A percentile compares a stretch with the other conserved stretches of the same genome.
Conservation (phyloP, 2,113 vertebrate genomes). For the Budorcas taxicolor region DNA sequence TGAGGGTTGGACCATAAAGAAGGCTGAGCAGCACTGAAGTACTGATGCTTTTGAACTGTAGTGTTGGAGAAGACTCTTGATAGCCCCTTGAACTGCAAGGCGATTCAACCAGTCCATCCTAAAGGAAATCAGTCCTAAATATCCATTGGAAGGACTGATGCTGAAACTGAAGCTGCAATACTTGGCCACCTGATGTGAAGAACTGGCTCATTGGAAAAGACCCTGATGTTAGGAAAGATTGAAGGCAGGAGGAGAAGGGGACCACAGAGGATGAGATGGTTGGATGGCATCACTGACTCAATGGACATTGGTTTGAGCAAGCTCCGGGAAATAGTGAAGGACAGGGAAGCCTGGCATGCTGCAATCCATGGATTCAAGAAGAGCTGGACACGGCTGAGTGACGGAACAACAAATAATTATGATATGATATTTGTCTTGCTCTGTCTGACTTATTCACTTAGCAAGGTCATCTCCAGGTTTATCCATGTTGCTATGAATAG, state of each 20-base stretch:
- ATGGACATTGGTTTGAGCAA: background rate
- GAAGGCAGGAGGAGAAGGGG: background rate
- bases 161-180: background rate
- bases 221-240: background rate
- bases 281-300: background rate
- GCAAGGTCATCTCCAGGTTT: background rate
- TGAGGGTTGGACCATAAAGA: background rate
- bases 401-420: background rate
- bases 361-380: accelerated
- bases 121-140: background rate
- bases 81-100: background rate
- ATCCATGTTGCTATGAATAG: background rate
- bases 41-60: background rate
- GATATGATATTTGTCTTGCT: background rate
- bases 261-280: background rate
- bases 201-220: background rate
- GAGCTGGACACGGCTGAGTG: background rate
- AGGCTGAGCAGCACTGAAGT: background rate
- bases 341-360: background rate
- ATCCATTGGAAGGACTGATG: background rate
- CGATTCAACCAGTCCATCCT: background rate
- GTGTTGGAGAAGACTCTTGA: background rate
- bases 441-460: background rate
- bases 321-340: background rate
- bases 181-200: background rate